Base-by-base conservation (phyloP, 2,797 vertebrate genomes). In the Platalea minor region DNA sequence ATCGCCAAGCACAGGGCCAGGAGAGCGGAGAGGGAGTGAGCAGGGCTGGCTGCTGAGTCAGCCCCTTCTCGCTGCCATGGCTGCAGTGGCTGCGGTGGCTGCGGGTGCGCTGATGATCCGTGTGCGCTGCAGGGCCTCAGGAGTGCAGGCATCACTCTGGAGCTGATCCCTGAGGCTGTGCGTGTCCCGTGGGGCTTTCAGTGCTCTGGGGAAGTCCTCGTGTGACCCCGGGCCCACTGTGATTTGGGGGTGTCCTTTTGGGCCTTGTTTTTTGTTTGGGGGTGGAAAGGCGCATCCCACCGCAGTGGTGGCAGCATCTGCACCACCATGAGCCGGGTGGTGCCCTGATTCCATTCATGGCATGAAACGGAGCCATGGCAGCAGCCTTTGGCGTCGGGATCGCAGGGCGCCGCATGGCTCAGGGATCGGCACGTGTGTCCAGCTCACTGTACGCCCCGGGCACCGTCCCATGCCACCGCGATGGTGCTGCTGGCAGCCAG, bases 391-490 rank as follows among this genome's bases (percentile, higher is more conserved):
- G 56, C 60, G 23, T 3, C 1, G 3, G 33, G 61, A 46, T 25
- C 0, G 0, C 2, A 8, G 25, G n/a, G 8, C 0, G 2, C 37
- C 4, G 3, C 2, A 0, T 1, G 21, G 33, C 59, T 43, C 2
- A 1, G 28, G 69, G 11, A 16, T 25, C 1, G 0, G 33, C 65
- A 28, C 0, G 1, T 21, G 21, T 46, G 29, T 43, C 60, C 33
- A 24, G 65, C 77, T 64, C 39, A 3, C 2, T 3, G 59, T 25
- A 43, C 16, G 4, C 17, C 25, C 5, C 0, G 5, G n/a, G n/a
- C 37, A 13, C 46, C 0, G 0, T 92, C 54, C 28, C 7, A 2
- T 23, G 35, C 65, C 85, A 13, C 74, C 1, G 1, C 1, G 7
- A 5, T 2, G 37, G 15, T 64, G 59, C 84, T 88, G 63, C 68